Base-by-base conservation (phyloP, 1,140 invertebrate species). In the Scaptomyza montana region DNA sequence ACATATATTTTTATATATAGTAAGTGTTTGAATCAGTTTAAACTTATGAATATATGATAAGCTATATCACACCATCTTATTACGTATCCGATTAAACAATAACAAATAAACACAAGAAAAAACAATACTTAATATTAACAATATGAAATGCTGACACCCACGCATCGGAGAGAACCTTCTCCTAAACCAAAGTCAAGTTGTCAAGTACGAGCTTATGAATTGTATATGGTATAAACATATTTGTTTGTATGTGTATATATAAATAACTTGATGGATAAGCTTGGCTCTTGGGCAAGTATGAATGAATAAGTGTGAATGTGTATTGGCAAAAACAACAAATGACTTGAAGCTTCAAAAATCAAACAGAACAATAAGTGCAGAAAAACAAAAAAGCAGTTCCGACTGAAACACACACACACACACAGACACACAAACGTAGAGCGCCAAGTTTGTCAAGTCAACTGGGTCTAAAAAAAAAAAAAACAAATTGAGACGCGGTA, bases 361-460 rank as follows among this genome's bases (percentile, higher is more conserved):
- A 71, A 72, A 75, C 72, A 73, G 75, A 64, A 51, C 51, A 41
- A 41, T 9, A 10, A 41, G 2, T 41, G 10, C 36, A 41, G 39
- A 60, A 47, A 36, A 36, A 33, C n/a, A 19, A 33, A 53, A 57
- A 87, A 82, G 78, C 70, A 72, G 72, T 82, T 82, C 72, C 79
- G 75, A 82, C 75, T 78, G 57, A 33, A 63, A 77, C 73, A 68
- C 30, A 30, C 30, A 30, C 30, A 30, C 30, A 30, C 30, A 82
- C 75, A 78, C 57, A 33, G 63, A 74, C 68, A 74, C 63, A 78
- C 57, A 33, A 57, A 77, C 68, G 68, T 63, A 69, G 33, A 46
- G 57, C 54, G 46, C 82, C 81, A 70, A 82, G 81, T 81, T 86
- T 87, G 82, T 86, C 82, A 71, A 81, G 53, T 33, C 75, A 77